phyloP scores from a whole-genome alignment of 2,797 vertebrate species.

The Schizopygopsis pylzovi region DNA sequence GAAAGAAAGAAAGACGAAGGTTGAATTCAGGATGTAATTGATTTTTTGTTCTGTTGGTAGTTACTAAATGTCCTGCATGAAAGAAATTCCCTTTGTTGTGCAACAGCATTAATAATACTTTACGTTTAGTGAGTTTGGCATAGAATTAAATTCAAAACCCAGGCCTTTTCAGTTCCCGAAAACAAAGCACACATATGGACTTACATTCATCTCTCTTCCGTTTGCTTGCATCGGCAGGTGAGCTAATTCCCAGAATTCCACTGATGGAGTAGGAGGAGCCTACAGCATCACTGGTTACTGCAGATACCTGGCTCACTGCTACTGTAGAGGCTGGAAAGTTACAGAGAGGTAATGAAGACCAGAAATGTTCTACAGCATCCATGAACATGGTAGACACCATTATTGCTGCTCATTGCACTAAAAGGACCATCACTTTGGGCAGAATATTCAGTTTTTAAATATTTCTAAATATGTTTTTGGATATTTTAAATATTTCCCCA shows the following conservation, averaged over 20 bases:
- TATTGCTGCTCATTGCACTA: background rate
- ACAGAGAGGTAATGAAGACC: slow-evolving; percentile 14
- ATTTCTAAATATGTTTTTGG: background rate
- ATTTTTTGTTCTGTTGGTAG: background rate
- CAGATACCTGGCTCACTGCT: slow-evolving; percentile 92
- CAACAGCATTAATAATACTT: background rate
- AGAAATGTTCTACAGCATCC: background rate
- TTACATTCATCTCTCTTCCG: slow-evolving; percentile 97
- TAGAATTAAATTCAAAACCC: background rate
- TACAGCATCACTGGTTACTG: slow-evolving; percentile 91
- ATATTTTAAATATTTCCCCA: background rate
- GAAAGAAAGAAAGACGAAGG: background rate
- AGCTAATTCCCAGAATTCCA: slow-evolving; percentile 96
- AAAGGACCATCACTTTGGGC: background rate
- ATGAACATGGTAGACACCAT: background rate
- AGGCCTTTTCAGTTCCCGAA: background rate
- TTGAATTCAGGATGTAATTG: background rate
- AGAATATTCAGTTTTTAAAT: background rate
- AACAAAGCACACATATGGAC: slow-evolving; percentile 26
- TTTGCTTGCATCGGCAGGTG: slow-evolving; percentile 90
- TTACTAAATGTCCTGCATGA: background rate
- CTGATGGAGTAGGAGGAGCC: slow-evolving; percentile 99
- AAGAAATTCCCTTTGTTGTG: background rate
- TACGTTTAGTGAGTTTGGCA: background rate
- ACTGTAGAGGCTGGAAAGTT: slow-evolving; percentile 86